Conservation (phyloP, 2,113 vertebrate genomes). For the Vireo altiloquus region DNA sequence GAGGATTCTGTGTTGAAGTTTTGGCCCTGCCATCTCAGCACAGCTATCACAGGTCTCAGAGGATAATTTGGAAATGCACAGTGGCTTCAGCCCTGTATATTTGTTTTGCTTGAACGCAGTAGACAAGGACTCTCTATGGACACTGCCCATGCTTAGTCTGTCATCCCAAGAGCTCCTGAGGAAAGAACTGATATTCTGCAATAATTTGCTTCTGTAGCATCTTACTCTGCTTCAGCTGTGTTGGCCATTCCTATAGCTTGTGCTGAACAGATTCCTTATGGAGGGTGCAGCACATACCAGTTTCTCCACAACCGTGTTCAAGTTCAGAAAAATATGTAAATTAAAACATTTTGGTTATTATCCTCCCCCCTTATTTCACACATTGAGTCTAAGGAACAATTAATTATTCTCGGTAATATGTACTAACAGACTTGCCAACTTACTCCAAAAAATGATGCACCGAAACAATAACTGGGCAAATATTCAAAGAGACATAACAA, state of each 20-base stretch:
- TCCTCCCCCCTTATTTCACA: neutral
- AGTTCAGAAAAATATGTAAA: neutral
- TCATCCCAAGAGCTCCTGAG: neutral
- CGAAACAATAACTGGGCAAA: neutral
- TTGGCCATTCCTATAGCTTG: neutral
- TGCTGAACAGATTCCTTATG: neutral
- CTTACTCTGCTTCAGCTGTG: neutral
- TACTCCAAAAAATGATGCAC: neutral
- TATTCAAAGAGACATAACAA: neutral
- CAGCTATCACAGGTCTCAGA: neutral
- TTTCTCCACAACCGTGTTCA: neutral
- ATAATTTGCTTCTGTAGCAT: neutral
- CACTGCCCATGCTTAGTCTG: neutral
- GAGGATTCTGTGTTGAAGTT: neutral
- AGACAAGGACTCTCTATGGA: neutral
- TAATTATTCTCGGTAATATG: neutral
- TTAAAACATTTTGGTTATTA: neutral
- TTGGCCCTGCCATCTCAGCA: neutral
- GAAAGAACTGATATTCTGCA: neutral
- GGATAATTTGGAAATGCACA: neutral
- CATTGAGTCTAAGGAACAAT: neutral
- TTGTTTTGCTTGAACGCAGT: neutral
- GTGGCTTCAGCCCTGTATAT: neutral
- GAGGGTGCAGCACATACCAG: neutral
- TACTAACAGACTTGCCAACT: neutral